These are phyloP conservation scores for Syncerus caffer DNA, from an alignment of 2,797 vertebrate genomes.

Conservation along the genomic window DNA sequence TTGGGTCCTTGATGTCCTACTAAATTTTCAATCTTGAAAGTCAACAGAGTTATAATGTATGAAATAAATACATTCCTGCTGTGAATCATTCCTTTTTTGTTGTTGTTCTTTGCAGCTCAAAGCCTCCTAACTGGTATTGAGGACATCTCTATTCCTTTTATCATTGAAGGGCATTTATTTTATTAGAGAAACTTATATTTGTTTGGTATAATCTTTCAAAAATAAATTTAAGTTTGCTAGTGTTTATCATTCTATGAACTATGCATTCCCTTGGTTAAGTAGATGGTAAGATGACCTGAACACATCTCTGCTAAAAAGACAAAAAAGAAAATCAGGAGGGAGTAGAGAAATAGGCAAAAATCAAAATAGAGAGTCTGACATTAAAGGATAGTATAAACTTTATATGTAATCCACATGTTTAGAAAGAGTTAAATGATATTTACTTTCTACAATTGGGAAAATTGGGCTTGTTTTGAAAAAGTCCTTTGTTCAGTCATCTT, in stretches of 20 bases:
- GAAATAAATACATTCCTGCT: not conserved
- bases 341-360: conserved; percentile 48
- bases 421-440: conserved; percentile 34
- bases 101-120: not conserved
- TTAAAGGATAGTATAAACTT: conserved; percentile 12
- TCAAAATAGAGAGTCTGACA: conserved; percentile 17
- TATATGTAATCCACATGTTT: conserved; percentile 20
- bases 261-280: not conserved
- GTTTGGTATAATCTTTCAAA: not conserved
- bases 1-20: not conserved
- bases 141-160: not conserved
- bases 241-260: not conserved
- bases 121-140: not conserved
- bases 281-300: not conserved
- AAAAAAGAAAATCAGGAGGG: not conserved
- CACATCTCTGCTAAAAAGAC: not conserved
- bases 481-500: not conserved
- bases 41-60: not conserved
- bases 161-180: not conserved
- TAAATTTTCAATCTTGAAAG: not conserved
- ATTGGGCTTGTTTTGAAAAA: conserved; percentile 41
- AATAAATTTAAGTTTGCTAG: not conserved
- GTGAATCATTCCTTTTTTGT: not conserved
- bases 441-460: not conserved
- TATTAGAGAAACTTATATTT: not conserved